These are phyloP conservation scores for Sylvicola fuscatus DNA, from an alignment of 2,888 invertebrate genomes.

Conservation along the genomic window DNA sequence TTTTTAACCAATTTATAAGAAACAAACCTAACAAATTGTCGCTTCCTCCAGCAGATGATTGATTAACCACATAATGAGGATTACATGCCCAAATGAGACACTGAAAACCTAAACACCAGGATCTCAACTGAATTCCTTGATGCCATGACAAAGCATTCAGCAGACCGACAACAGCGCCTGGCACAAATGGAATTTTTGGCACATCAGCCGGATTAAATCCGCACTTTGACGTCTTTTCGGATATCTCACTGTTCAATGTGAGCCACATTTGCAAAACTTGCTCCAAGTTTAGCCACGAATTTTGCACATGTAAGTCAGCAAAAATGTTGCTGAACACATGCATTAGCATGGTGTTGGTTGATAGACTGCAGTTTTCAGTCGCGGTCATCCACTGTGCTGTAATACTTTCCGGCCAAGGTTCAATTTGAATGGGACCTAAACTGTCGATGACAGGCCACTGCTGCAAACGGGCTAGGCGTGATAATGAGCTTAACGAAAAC, in stretches of 20 bases:
- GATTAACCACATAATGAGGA: slow-evolving; percentile 21
- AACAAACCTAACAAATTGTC: too few relatives aligned
- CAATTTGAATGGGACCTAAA: slow-evolving; percentile 17
- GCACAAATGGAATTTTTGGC: slow-evolving; percentile 42
- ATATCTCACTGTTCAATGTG: slow-evolving; percentile 46
- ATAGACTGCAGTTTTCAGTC: slow-evolving; percentile 27
- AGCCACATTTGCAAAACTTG: slow-evolving; percentile 72
- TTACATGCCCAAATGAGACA: slow-evolving; percentile 48
- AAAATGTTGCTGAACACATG: slow-evolving; percentile 49
- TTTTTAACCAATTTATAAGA: too few relatives aligned
- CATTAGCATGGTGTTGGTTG: slow-evolving; percentile 38
- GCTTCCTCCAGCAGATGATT: slow-evolving; percentile 1
- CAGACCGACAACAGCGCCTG: slow-evolving; percentile 40
- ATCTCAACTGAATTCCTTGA: slow-evolving; percentile 44
- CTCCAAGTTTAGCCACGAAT: slow-evolving; percentile 58
- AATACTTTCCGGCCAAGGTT: slow-evolving; percentile 25
- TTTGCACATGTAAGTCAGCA: slow-evolving; percentile 37
- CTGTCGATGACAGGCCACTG: slow-evolving; percentile 21
- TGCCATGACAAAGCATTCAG: slow-evolving; percentile 43
- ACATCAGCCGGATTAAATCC: slow-evolving; percentile 32
- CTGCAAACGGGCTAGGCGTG: slow-evolving; percentile 16
- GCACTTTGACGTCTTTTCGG: slow-evolving; percentile 23
- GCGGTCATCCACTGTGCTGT: slow-evolving; percentile 30
- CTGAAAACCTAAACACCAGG: slow-evolving; percentile 56
- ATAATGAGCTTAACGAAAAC: slow-evolving; percentile 27